Evolutionary conservation across 2,113 vertebrate species (phyloP), one percentile per base, ranked within the genome.

Genomic region (Pangasianodon hypophthalmus): DNA sequence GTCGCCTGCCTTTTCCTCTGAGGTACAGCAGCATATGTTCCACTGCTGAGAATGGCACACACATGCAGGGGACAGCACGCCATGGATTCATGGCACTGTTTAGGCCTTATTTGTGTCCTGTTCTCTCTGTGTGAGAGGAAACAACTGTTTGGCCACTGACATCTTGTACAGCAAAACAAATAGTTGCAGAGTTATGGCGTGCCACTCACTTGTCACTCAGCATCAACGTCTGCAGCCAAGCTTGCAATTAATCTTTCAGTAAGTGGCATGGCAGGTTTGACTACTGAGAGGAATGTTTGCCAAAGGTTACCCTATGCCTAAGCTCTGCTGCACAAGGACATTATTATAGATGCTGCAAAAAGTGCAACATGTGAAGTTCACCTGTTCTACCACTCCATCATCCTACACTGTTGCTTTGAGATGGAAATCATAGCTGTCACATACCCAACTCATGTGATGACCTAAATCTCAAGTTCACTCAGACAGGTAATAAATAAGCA

Each of bases 151-250:
- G 91, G 90, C 90, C 93, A 91, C 90, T 91, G 91, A 93, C 92
- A 88, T 80, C 73, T 87, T 85, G 73, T 88, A 90, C 90, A 91
- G 93, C 93, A 93, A 94, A 94, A 94, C 94, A 94, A 93, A 93
- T 92, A 87, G 87, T 92, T 77, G 91, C 62, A 89, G 92, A 94
- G 91, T 85, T 90, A 93, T 92, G 93, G 91, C 93, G 94, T 94
- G 93, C 94, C 93, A 95, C 92, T 95, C 91, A 92, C 92, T 93
- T 95, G 95, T 95, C 96, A 95, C 92, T 95, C 95, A 95, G 87
- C 93, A 90, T 92, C 93, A 91, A 92, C 85, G 85, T 84, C 92
- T 91, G 92, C 91, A 92, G 94, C 91, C 95, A 93, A 93, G 48
- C 87, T 90, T 85, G 88, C 88, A 91, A 95, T 94, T 94, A 93